Conservation (phyloP, 2,888 invertebrate species). For the Digitonthophagus gazella region DNA sequence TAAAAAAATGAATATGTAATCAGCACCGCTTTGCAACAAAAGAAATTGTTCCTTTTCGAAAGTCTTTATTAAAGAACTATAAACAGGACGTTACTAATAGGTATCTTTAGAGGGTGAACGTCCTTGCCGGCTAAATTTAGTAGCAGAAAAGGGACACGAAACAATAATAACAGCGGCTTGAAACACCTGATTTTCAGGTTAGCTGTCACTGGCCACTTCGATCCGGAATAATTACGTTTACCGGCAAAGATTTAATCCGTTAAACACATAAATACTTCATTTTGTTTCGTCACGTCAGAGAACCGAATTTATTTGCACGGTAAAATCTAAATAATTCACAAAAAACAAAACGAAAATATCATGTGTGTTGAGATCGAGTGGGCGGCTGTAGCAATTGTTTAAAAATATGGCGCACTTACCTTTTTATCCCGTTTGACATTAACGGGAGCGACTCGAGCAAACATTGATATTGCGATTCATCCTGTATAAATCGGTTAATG, state of each 20-base stretch:
- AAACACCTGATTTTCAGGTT: conserved; percentile 14
- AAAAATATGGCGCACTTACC: conserved; percentile 15
- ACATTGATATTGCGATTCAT: background rate
- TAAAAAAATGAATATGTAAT: conserved; percentile 11
- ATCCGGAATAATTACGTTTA: background rate
- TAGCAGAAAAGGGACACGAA: conserved; percentile 11
- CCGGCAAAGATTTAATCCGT: background rate
- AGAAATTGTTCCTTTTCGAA: background rate
- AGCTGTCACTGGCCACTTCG: background rate
- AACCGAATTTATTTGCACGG: background rate
- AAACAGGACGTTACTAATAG: conserved; percentile 9
- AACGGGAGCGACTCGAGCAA: background rate
- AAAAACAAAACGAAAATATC: conserved; percentile 31
- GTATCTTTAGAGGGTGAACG: conserved; percentile 22
- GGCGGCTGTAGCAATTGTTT: conserved; percentile 30
- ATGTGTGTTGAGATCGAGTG: conserved; percentile 33
- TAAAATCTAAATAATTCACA: background rate
- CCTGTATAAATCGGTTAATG: background rate
- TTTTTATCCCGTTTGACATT: conserved; percentile 12
- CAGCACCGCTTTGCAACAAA: background rate
- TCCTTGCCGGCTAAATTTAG: conserved; percentile 24
- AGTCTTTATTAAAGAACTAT: background rate
- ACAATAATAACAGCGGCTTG: conserved; percentile 18
- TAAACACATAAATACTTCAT: background rate
- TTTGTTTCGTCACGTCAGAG: background rate